Percentiles rank a stretch among this genome's conserved stretches.
Conservation (phyloP, 2,888 invertebrate species). For the Hypsopygia costalis region DNA sequence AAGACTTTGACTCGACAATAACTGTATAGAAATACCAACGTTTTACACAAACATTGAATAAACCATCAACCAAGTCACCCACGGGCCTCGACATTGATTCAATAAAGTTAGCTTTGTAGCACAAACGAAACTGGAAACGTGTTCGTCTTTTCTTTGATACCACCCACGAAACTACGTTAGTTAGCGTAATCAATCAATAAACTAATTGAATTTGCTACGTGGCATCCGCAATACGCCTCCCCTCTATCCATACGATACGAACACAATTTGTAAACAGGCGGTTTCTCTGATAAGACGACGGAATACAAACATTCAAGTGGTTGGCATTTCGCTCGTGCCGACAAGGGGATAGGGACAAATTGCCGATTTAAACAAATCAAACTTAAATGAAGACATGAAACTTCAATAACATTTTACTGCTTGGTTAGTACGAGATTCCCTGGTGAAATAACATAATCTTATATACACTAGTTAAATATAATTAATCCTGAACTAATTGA, state of each 20-base stretch:
- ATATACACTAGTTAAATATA: too few relatives aligned
- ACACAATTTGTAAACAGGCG: slow-evolving; percentile 7
- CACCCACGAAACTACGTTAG: slow-evolving; percentile 14
- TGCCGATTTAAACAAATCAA: slow-evolving; percentile 21
- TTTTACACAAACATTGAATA: too few relatives aligned
- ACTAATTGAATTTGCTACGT: slow-evolving; percentile 17
- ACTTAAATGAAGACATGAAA: slow-evolving; percentile 16
- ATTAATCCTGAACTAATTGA: too few relatives aligned
- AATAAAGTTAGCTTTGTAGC: slow-evolving; percentile 5
- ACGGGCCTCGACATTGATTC: not conserved
- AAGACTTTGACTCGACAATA: too few relatives aligned
- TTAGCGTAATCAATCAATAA: slow-evolving; percentile 18
- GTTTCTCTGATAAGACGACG: slow-evolving; percentile 12
- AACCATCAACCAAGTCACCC: too few relatives aligned
- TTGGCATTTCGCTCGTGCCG: slow-evolving; percentile 4
- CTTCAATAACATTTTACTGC: slow-evolving; percentile 14
- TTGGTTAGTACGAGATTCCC: too few relatives aligned
- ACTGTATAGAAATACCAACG: too few relatives aligned
- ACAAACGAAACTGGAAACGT: slow-evolving; percentile 7
- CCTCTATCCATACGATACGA: slow-evolving; percentile 4
- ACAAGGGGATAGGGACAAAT: slow-evolving; percentile 6
- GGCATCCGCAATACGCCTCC: slow-evolving; percentile 9
- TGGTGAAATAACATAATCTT: too few relatives aligned
- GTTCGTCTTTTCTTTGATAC: slow-evolving; percentile 13
- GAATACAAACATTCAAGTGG: slow-evolving; percentile 17